Base-by-base conservation (phyloP, 2,888 invertebrate species). In the Lasioglossum zephyrum region DNA sequence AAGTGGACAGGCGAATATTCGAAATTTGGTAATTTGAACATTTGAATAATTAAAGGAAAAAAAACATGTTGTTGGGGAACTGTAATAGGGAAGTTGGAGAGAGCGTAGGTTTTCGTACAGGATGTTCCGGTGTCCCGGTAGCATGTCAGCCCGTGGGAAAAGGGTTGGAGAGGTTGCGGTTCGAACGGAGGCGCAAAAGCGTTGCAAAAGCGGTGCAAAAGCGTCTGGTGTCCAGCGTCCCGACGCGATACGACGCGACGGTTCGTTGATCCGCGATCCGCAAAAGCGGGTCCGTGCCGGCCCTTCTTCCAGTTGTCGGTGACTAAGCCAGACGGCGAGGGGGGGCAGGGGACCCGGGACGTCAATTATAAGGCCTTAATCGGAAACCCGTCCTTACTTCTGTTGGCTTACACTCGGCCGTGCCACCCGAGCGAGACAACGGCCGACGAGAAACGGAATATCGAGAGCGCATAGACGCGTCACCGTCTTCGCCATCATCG, bases 301-400 rank as follows among this genome's bases (percentile, higher is more conserved):
- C 89, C 91, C 89, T 85, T 88, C 89, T 93, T 90, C 92, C 92
- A 91, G 92, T 92, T 89, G 92, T 86, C 93, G 91, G 92, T 94
- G 94, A 94, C 94, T 94, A 94, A 94, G 93, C 92, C 92, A 87
- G 88, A 89, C 87, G 84, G 84, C 31, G 66, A 66, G 66, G 66
- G 66, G 36, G 66, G 36, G 22, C 36, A 66, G 86, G 91, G 85
- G 92, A 92, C 89, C 88, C 92, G 93, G 92, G 94, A 94, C 94
- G 94, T 94, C 94, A 94, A 94, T 94, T 94, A 94, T 94, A 94
- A 94, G 92, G 92, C 94, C 94, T 94, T 94, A 94, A 94, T 94
- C 94, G 94, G 94, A 94, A 94, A 94, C 94, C 93, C 94, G 94
- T 94, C 94, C 93, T 93, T 94, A 94, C 94, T 94, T 93, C 92